Evolutionary conservation across 2,888 invertebrate species (phyloP).

Genomic region (Eulithis prunata): DNA sequence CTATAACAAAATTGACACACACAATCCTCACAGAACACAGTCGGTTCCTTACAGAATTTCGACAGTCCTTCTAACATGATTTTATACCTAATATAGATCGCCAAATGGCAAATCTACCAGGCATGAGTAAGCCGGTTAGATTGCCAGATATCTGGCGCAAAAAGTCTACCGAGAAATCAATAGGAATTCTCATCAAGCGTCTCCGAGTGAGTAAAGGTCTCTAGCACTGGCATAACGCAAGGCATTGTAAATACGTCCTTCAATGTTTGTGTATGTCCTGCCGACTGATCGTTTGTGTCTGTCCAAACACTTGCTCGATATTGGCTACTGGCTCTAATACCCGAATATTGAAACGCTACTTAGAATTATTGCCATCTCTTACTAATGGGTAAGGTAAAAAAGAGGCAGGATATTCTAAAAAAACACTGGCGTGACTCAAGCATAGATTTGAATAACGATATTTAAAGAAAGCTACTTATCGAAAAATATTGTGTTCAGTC

Average conservation of each 20-base stretch:
- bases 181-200: slow-evolving; percentile 74
- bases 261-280: slow-evolving; percentile 57
- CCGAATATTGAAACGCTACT: slow-evolving; percentile 28
- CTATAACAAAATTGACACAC: slow-evolving; percentile 17
- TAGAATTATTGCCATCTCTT: too few species aligned
- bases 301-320: slow-evolving; percentile 43
- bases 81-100: slow-evolving; percentile 65
- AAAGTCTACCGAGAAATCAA: slow-evolving; percentile 73
- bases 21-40: neutral
- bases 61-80: slow-evolving; percentile 26
- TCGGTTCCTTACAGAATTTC: neutral
- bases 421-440: too few species aligned
- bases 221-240: slow-evolving; percentile 49
- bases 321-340: slow-evolving; percentile 48
- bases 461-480: too few species aligned
- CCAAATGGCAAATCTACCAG: slow-evolving; percentile 56
- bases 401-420: too few species aligned
- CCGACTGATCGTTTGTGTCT: slow-evolving; percentile 51
- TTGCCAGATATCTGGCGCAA: slow-evolving; percentile 76
- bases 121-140: slow-evolving; percentile 65
- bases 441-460: too few species aligned
- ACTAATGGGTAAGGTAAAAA: too few species aligned
- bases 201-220: slow-evolving; percentile 71
- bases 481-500: too few species aligned
- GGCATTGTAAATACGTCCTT: slow-evolving; percentile 60